These are phyloP conservation scores for Echinometra lucunter DNA, from an alignment of 53 echinoderm and acorn worm genomes.

Conservation along the genomic window DNA sequence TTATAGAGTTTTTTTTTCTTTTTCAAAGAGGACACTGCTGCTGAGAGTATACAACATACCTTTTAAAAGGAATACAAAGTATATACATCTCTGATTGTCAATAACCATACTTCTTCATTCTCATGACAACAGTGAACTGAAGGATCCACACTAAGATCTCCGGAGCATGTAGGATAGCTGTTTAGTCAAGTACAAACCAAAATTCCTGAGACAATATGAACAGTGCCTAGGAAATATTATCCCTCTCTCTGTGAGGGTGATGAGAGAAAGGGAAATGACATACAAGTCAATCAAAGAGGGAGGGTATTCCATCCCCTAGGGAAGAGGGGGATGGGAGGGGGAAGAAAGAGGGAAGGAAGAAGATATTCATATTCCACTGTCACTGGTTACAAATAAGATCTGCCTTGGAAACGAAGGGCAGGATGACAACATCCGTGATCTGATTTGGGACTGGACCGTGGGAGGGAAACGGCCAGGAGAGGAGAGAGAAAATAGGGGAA, in stretches of 20 bases:
- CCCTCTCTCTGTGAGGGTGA: conserved; percentile 2
- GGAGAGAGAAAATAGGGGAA: not conserved
- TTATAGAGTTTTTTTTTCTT: no score
- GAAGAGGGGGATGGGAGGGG: conserved; percentile 37
- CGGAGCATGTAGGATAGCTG: not conserved
- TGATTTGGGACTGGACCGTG: not conserved
- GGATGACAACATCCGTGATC: conserved; percentile 36
- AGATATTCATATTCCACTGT: conserved; percentile 50
- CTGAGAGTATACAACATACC: no score
- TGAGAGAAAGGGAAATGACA: conserved; percentile 61
- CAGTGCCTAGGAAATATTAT: conserved; percentile 50
- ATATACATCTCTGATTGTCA: not conserved
- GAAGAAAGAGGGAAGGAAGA: conserved; percentile 61
- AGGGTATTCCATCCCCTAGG: conserved; percentile 39
- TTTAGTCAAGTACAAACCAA: not conserved
- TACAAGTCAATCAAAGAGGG: conserved; percentile 61
- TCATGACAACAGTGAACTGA: not conserved
- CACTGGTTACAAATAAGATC: not conserved
- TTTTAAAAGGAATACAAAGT: no score
- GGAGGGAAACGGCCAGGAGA: conserved; percentile 1
- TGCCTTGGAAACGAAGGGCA: conserved; percentile 29
- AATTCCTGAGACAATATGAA: not conserved
- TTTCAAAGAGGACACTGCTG: no score
- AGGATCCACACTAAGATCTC: not conserved
- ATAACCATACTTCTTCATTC: not conserved